phyloP scores from a whole-genome alignment of 2,797 vertebrate species.

The Acanthurus leucopareius region DNA sequence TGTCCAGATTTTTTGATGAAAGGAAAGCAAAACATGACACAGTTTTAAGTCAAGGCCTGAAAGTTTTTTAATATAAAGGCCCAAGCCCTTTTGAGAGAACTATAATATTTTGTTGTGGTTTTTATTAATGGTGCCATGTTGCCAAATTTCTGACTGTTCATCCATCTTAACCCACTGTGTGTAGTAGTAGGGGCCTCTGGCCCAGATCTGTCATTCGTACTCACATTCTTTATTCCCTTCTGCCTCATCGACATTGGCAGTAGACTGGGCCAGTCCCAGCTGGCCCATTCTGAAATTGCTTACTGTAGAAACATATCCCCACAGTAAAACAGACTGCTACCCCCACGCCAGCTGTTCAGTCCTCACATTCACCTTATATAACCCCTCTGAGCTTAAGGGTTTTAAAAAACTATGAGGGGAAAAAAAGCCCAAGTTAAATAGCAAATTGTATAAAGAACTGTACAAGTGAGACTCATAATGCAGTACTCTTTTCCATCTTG shows the following conservation, averaged over 20 bases:
- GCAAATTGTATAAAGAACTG: constrained; percentile 36
- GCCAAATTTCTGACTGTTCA: constrained; percentile 49
- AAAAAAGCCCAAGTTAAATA: constrained; percentile 34
- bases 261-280: constrained; percentile 71
- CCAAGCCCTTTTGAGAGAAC: constrained; percentile 23
- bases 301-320: constrained; percentile 72
- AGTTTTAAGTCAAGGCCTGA: constrained; percentile 9
- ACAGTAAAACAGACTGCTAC: constrained; percentile 63
- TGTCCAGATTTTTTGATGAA: constrained; percentile 10
- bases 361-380: constrained; percentile 50
- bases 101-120: constrained; percentile 19
- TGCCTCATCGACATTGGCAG: constrained; percentile 74
- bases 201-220: constrained; percentile 76
- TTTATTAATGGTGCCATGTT: constrained; percentile 56
- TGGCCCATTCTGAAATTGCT: constrained; percentile 76
- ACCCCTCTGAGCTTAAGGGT: constrained; percentile 48
- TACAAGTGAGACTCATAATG: constrained; percentile 9
- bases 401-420: constrained; percentile 38
- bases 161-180: constrained; percentile 59
- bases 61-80: constrained; percentile 17
- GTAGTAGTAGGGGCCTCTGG: constrained; percentile 60
- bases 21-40: constrained; percentile 26
- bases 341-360: constrained; percentile 69
- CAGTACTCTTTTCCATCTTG: not conserved
- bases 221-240: constrained; percentile 73